Percentiles rank a stretch among this genome's conserved stretches.
Evolutionary conservation across 1,140 invertebrate genomes (phyloP).

Genomic region (Neocloeon triangulifer): DNA sequence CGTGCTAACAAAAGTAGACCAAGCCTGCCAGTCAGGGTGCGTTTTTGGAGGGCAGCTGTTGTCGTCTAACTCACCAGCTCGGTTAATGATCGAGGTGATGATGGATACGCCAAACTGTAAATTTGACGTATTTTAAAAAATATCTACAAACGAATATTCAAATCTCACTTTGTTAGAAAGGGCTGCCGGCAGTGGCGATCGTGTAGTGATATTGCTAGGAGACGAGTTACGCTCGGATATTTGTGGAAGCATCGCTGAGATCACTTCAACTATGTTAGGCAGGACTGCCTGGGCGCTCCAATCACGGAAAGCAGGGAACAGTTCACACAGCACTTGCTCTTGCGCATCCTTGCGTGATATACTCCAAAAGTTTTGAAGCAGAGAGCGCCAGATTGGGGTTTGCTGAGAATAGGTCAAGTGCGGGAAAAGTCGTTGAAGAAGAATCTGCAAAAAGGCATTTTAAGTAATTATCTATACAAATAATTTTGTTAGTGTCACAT

Average conservation of each 20-base stretch:
- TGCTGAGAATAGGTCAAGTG: conserved; percentile 20
- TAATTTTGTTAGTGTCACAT: too few species aligned
- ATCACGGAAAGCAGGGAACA: conserved; percentile 28
- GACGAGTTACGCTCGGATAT: conserved; percentile 17
- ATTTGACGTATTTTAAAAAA: background rate
- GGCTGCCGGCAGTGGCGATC: conserved; percentile 12
- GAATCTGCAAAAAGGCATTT: conserved; percentile 17
- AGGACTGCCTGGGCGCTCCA: conserved; percentile 12
- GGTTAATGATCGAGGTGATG: conserved; percentile 17
- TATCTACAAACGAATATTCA: conserved; percentile 1
- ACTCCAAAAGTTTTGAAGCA: conserved; percentile 23
- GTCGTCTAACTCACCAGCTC: too few species aligned
- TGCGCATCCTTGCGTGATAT: conserved; percentile 27
- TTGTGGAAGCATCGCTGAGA: conserved; percentile 15
- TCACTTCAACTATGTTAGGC: conserved; percentile 13
- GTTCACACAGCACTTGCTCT: conserved; percentile 18
- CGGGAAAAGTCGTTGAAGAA: conserved; percentile 30
- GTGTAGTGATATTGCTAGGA: conserved; percentile 17
- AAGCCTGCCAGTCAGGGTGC: too few species aligned
- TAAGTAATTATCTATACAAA: too few species aligned
- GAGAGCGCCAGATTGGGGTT: conserved; percentile 23
- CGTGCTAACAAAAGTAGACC: too few species aligned
- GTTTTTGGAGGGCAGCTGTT: too few species aligned
- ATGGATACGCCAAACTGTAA: conserved; percentile 21
- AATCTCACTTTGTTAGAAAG: background rate